Evolutionary conservation across 2,888 invertebrate genomes (phyloP).

Genomic region (Mylabris sibirica): DNA sequence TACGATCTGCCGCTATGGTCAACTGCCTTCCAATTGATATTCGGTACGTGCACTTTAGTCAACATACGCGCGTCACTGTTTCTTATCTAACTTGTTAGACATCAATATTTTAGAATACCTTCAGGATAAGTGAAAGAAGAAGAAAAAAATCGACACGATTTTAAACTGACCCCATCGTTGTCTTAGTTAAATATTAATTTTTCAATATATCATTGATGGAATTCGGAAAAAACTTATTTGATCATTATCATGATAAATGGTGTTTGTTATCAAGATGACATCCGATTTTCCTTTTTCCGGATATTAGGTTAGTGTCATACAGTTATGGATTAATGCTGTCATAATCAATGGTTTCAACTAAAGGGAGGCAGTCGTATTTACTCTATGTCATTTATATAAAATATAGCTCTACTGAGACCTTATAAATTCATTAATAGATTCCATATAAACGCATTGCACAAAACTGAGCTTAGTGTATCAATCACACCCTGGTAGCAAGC

Average conservation of each 20-base stretch:
- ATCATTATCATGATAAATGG: slow-evolving; percentile 55
- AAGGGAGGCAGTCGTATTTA: slow-evolving; percentile 27
- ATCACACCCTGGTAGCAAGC: background rate
- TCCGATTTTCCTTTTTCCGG: slow-evolving; percentile 46
- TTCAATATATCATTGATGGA: slow-evolving; percentile 19
- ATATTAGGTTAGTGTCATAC: slow-evolving; percentile 58
- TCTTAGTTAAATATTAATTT: slow-evolving; percentile 19
- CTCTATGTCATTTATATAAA: slow-evolving; percentile 34
- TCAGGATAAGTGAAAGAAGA: slow-evolving; percentile 6
- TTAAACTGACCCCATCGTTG: slow-evolving; percentile 12
- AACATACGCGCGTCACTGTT: slow-evolving; percentile 23
- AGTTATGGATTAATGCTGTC: slow-evolving; percentile 52
- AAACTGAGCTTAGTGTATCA: background rate
- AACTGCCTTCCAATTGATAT: slow-evolving; percentile 35
- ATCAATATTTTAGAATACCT: slow-evolving; percentile 28
- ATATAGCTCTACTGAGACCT: slow-evolving; percentile 31
- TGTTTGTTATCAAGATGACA: slow-evolving; percentile 50
- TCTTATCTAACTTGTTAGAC: slow-evolving; percentile 28
- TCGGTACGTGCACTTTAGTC: slow-evolving; percentile 27
- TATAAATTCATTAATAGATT: slow-evolving; percentile 31
- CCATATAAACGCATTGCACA: background rate
- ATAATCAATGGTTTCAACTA: slow-evolving; percentile 39
- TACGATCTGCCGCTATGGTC: slow-evolving; percentile 41
- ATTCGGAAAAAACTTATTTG: slow-evolving; percentile 46
- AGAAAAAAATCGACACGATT: slow-evolving; percentile 28